A percentile compares a stretch with the other conserved stretches of the same genome.
Conservation (phyloP, 2,113 vertebrate genomes). For the Cephalopterus ornatus region DNA sequence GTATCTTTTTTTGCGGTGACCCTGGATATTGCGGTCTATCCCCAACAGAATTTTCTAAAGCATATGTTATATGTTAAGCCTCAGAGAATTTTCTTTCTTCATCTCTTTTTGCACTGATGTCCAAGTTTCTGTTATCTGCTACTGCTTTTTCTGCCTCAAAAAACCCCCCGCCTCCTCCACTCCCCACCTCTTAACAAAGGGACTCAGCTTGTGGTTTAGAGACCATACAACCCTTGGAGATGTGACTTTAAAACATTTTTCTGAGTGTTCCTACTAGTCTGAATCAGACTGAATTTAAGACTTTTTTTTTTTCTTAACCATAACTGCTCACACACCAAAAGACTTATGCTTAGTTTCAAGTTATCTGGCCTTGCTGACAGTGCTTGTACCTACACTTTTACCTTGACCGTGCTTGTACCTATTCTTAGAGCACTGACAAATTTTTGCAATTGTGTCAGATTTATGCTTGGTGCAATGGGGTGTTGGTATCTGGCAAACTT, state of each 20-base stretch:
- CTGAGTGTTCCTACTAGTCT: not conserved
- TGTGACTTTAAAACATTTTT: not conserved
- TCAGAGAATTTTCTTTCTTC: not conserved
- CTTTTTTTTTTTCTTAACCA: not conserved
- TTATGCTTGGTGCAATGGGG: not conserved
- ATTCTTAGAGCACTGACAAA: not conserved
- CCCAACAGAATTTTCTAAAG: not conserved
- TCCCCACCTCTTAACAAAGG: not conserved
- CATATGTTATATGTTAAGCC: not conserved
- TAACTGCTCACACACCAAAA: not conserved
- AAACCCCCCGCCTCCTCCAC: fast-evolving
- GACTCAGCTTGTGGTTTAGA: not conserved
- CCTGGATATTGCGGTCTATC: not conserved
- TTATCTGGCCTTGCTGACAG: not conserved
- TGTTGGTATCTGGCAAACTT: not conserved
- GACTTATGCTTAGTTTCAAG: not conserved
- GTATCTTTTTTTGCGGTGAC: not conserved
- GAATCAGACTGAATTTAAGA: not conserved
- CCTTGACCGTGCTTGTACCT: not conserved
- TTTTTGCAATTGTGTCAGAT: not conserved
- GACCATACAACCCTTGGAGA: not conserved
- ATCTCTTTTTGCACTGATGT: not conserved
- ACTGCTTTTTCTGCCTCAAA: not conserved
- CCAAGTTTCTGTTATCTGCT: not conserved
- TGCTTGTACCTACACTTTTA: too few relatives aligned